Evolutionary conservation across 1,140 invertebrate species (phyloP).

Genomic region (Dreissena rostriformis): DNA sequence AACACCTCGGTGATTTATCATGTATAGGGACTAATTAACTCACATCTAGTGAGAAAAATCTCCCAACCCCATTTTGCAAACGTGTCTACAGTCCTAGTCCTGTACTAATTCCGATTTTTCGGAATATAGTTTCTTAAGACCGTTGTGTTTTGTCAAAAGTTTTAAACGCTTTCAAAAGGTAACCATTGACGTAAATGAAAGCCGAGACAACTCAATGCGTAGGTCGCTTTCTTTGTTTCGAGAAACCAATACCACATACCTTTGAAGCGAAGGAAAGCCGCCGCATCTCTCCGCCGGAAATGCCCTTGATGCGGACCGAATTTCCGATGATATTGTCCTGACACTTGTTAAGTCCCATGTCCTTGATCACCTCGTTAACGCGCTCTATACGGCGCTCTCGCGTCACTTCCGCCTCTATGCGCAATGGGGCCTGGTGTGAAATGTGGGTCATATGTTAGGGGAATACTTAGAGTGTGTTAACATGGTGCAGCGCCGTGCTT

Average conservation of each 20-base stretch:
- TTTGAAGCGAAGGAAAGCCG: constrained; percentile 97
- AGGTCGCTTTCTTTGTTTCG: no score
- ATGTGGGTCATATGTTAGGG: neutral
- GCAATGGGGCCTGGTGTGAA: constrained; percentile 88
- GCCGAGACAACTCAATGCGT: constrained; percentile 12
- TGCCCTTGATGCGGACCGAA: constrained; percentile 91
- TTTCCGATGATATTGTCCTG: constrained; percentile 86
- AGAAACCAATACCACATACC: no score
- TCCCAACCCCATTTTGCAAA: no score
- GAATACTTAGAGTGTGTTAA: neutral
- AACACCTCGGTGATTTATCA: no score
- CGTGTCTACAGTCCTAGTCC: no score
- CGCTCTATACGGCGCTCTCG: constrained; percentile 89
- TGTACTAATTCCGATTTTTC: no score
- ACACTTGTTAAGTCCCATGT: constrained; percentile 93
- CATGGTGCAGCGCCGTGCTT: neutral
- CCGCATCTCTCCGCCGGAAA: constrained; percentile 98
- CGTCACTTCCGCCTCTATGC: constrained; percentile 93
- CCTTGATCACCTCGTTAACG: constrained; percentile 94
- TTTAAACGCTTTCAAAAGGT: neutral
- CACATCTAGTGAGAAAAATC: no score
- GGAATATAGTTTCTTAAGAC: no score
- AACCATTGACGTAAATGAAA: constrained; percentile 19
- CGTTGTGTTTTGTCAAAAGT: neutral
- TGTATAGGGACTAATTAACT: no score